Conservation (phyloP, 2,888 invertebrate species). For the Melangyna quadrimaculata region DNA sequence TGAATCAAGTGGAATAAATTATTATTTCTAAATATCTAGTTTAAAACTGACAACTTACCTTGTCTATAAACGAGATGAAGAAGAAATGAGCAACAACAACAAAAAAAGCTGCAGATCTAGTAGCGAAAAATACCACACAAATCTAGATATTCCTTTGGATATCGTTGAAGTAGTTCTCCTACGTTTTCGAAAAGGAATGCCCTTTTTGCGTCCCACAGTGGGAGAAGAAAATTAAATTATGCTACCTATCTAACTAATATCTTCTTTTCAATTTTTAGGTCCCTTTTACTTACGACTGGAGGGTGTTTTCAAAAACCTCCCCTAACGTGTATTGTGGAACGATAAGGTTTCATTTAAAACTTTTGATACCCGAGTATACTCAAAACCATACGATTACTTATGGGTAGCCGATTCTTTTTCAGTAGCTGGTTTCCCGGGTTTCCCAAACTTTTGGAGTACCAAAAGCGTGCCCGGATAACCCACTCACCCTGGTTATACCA, state of each 20-base stretch:
- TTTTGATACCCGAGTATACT: too few species aligned
- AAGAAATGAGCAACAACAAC: background rate
- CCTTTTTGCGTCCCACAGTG: background rate
- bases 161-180: background rate
- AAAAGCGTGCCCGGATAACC: too few species aligned
- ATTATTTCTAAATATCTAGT: slow-evolving; percentile 71
- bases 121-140: slow-evolving; percentile 35
- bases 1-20: slow-evolving; percentile 70
- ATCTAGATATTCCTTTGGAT: slow-evolving; percentile 34
- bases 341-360: too few species aligned
- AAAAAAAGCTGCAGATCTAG: background rate
- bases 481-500: too few species aligned
- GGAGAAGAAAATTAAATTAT: background rate
- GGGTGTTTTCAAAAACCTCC: too few species aligned
- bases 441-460: too few species aligned
- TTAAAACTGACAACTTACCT: slow-evolving; percentile 29
- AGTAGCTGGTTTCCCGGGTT: too few species aligned
- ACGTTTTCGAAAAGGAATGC: background rate
- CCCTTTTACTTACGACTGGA: too few species aligned
- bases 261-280: too few species aligned
- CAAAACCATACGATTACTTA: too few species aligned
- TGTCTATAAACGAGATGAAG: background rate
- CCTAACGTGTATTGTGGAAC: too few species aligned
- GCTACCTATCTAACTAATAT: background rate
- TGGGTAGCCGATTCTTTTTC: too few species aligned